Conservation (phyloP, 2,888 invertebrate genomes). For the Stomorhina lunata region DNA sequence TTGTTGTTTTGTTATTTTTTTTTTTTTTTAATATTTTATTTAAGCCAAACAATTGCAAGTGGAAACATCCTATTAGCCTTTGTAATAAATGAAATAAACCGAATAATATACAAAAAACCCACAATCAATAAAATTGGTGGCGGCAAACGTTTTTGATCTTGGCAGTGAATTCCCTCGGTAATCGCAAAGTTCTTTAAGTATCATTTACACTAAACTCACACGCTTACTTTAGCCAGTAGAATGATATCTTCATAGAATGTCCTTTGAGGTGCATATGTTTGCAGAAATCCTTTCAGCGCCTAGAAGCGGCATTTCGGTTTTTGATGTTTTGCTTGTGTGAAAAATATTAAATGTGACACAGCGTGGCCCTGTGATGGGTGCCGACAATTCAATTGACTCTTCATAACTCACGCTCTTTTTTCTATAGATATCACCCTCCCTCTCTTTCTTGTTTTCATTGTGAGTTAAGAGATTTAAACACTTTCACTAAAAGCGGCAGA, state of each 20-base stretch:
- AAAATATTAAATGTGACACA: slow-evolving; percentile 73
- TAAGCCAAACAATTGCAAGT: slow-evolving; percentile 41
- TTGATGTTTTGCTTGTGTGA: slow-evolving; percentile 65
- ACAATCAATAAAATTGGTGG: slow-evolving; percentile 49
- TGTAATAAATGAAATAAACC: slow-evolving; percentile 44
- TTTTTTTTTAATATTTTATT: slow-evolving; percentile 2
- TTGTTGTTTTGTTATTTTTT: too few species aligned
- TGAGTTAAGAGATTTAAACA: not conserved
- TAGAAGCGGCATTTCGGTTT: slow-evolving; percentile 63
- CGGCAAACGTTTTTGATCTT: slow-evolving; percentile 42
- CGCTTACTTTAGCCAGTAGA: not conserved
- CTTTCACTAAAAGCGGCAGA: slow-evolving; percentile 33
- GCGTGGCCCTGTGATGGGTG: slow-evolving; percentile 67
- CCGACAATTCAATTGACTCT: slow-evolving; percentile 55
- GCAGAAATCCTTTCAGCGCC: slow-evolving; percentile 72
- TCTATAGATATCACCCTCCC: too few species aligned
- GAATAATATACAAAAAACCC: slow-evolving; percentile 44
- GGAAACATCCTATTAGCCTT: slow-evolving; percentile 45
- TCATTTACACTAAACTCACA: not conserved
- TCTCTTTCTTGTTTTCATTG: not conserved
- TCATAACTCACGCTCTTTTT: not conserved
- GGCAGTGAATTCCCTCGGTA: too few species aligned
- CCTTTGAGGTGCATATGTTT: slow-evolving; percentile 63
- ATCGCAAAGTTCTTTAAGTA: slow-evolving; percentile 27
- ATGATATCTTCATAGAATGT: not conserved